A percentile compares a stretch with the other conserved stretches of the same genome.
Evolutionary conservation across 2,888 invertebrate species (phyloP).

Genomic region (Cephalotes varians): DNA sequence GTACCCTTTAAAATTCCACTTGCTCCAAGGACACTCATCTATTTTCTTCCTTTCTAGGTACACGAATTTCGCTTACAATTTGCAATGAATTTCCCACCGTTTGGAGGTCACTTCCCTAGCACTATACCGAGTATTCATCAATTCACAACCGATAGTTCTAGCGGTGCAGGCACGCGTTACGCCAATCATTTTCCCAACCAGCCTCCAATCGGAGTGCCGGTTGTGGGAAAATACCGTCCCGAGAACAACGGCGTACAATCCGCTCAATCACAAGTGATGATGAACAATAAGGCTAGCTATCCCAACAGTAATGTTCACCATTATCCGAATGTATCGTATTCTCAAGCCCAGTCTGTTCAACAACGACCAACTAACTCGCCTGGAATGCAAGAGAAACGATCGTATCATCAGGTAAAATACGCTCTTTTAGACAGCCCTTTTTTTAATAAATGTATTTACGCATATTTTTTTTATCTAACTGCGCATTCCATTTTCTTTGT

Average conservation of each 20-base stretch:
- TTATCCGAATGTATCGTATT: conserved; percentile 84
- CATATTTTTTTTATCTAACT: neutral
- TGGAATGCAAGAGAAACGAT: conserved; percentile 84
- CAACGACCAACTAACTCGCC: conserved; percentile 84
- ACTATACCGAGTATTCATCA: conserved; percentile 94
- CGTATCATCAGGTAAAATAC: conserved; percentile 83
- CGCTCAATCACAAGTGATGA: conserved; percentile 84
- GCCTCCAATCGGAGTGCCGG: conserved; percentile 87
- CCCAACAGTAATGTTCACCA: conserved; percentile 85
- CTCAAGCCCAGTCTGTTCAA: conserved; percentile 84
- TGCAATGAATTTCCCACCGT: conserved; percentile 94
- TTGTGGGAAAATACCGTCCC: conserved; percentile 88
- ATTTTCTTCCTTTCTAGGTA: conserved; percentile 75
- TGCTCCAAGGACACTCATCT: neutral
- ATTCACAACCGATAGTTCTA: conserved; percentile 90
- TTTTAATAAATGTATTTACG: neutral
- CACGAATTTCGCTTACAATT: conserved; percentile 79
- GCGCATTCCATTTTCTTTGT: neutral
- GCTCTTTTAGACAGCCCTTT: neutral
- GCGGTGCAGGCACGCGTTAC: conserved; percentile 83
- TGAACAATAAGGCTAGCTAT: conserved; percentile 84
- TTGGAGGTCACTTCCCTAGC: conserved; percentile 92
- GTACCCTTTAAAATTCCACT: neutral
- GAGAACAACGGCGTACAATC: conserved; percentile 84
- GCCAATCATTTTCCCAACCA: conserved; percentile 87